Percentiles rank a stretch among this genome's conserved stretches.
Conservation (phyloP, 2,113 vertebrate species). For the Oenanthe oenanthe region DNA sequence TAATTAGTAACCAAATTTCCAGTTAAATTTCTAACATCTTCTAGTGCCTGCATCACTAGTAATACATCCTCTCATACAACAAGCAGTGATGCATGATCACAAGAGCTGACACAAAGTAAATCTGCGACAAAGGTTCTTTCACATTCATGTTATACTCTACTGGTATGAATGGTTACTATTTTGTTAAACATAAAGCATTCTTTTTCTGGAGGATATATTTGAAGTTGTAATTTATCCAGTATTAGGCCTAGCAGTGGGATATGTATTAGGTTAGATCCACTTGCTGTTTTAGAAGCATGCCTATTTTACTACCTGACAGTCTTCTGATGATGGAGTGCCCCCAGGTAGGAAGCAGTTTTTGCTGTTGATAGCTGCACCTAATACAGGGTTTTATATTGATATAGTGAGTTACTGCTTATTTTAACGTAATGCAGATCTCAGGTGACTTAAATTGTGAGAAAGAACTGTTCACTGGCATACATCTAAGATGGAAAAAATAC, state of each 20-base stretch:
- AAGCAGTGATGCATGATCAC: background rate
- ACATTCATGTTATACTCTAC: background rate
- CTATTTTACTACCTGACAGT: background rate
- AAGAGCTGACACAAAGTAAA: background rate
- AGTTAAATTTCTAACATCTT: background rate
- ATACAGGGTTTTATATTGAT: background rate
- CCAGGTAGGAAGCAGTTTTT: background rate
- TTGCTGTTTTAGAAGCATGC: background rate
- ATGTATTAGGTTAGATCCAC: background rate
- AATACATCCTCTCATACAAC: background rate
- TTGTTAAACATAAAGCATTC: background rate
- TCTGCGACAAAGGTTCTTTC: background rate
- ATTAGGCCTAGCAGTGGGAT: background rate
- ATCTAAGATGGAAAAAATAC: slow-evolving; percentile 3
- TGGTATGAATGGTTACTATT: background rate
- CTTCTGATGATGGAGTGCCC: background rate
- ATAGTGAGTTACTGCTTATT: background rate
- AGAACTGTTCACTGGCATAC: slow-evolving; percentile 5
- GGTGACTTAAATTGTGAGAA: slow-evolving; percentile 45
- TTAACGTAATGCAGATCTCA: slow-evolving; percentile 2
- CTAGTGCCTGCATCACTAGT: background rate
- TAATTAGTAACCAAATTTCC: background rate
- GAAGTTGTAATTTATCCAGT: background rate
- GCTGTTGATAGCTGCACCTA: background rate
- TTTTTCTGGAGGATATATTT: background rate